Evolutionary conservation across 2,113 vertebrate genomes (phyloP), one percentile per base, ranked within the genome.

Genomic region (Charina bottae): DNA sequence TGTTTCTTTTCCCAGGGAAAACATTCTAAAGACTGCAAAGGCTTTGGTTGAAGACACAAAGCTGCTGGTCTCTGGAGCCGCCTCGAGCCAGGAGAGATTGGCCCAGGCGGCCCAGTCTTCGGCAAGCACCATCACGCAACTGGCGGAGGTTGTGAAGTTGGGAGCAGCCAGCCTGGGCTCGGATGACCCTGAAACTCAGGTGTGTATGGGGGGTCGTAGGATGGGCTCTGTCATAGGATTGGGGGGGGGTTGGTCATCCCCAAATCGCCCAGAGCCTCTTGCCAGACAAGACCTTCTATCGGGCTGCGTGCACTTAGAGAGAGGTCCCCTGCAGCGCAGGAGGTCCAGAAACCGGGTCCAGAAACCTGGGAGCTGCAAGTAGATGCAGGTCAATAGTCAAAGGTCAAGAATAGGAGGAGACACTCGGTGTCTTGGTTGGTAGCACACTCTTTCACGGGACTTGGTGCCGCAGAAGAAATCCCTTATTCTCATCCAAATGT

Each of bases 21-120:
- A 98, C 96, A 99, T 99, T 90, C 96, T 99, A 96, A 99, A 99
- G 97, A 99, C 99, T 3, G 99, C 99, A 95, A 99, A 99, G 97
- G 98, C 99, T 58, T 97, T 99, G 96, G 99, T 99, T 89, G 99
- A 99, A 96, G 99, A 99, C 97, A 99, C 99, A 19, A 99, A 99
- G 94, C 96, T 99, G 92, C 96, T 99, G 91, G 99, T 99, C 55
- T 99, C 99, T 0, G 99, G 99, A 4, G 99, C 99, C 0, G 99
- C 99, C 0, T 99, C 99, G 8, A 99, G 98, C 95, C 99, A 99
- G 92, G 99, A 99, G 72, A 99, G 98, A 93, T 97, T 99, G 94
- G 99, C 99, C 89, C 99, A 99, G 95, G 99, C 99, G 0, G 99
- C 99, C 42, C 99, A 99, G 94, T 99, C 99, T 2, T 99, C 99